phyloP scores from a whole-genome alignment of 2,888 invertebrate species.

The Mesoligia furuncula region DNA sequence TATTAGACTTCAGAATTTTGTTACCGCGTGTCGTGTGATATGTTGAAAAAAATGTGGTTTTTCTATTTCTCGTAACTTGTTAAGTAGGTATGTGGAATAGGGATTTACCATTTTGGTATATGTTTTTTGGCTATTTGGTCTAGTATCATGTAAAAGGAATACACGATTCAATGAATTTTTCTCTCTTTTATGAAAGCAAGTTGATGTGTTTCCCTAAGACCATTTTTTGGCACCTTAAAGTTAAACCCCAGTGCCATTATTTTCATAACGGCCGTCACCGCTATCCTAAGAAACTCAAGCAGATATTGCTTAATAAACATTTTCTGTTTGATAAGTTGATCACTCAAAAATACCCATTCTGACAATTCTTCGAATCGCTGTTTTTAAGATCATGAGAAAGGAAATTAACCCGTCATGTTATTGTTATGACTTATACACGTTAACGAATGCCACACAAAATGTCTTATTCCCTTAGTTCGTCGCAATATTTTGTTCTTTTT shows the following conservation, averaged over 20 bases:
- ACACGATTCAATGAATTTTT: too few species aligned
- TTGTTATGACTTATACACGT: not conserved
- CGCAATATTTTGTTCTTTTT: not conserved
- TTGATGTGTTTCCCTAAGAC: not conserved
- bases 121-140: too few species aligned
- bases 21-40: too few species aligned
- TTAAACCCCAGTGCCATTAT: not conserved
- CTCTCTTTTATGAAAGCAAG: not conserved
- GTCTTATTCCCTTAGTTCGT: slow-evolving; percentile 1
- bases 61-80: too few species aligned
- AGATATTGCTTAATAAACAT: too few species aligned
- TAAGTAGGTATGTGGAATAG: too few species aligned
- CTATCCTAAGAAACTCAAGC: not conserved
- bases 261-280: not conserved
- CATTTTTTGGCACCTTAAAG: not conserved
- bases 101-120: too few species aligned
- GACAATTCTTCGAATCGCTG: not conserved
- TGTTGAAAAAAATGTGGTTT: too few species aligned
- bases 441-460: not conserved
- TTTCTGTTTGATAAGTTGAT: too few species aligned
- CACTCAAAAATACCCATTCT: not conserved
- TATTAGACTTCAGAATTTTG: not conserved
- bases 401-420: not conserved
- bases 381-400: slow-evolving; percentile 6
- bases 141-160: too few species aligned